These are phyloP conservation scores for Halyomorpha halys DNA, from an alignment of 1,140 invertebrate genomes.

Conservation along the genomic window DNA sequence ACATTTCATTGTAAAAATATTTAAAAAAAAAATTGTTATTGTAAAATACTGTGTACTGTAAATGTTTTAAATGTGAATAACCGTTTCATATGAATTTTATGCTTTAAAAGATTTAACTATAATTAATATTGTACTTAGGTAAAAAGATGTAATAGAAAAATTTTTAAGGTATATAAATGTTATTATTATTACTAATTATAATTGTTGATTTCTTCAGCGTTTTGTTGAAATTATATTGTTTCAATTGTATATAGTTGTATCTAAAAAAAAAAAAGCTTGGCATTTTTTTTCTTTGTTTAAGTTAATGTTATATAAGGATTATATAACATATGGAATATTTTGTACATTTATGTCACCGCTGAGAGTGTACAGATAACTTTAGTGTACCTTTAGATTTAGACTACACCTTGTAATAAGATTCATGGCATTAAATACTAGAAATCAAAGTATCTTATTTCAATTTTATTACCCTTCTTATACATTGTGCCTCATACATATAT, in stretches of 20 bases:
- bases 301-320: conserved; percentile 17
- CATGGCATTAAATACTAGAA: conserved; percentile 21
- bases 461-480: too few species aligned
- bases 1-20: conserved; percentile 10
- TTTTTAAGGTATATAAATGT: conserved; percentile 19
- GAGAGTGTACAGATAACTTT: conserved; percentile 10
- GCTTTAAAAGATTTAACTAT: conserved; percentile 9
- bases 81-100: conserved; percentile 15
- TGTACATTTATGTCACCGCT: conserved; percentile 22
- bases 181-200: conserved; percentile 18
- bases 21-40: conserved; percentile 15
- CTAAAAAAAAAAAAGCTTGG: conserved; percentile 8
- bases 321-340: conserved; percentile 18
- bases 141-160: conserved; percentile 11
- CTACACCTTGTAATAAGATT: conserved; percentile 22
- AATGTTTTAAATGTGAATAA: conserved; percentile 16
- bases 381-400: conserved; percentile 21
- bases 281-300: conserved; percentile 9
- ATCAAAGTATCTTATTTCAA: background rate
- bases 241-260: conserved; percentile 18
- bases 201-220: conserved; percentile 16
- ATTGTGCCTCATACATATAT: too few species aligned
- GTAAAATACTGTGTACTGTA: background rate
- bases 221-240: conserved; percentile 16
- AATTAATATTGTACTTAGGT: conserved; percentile 16